A percentile compares a stretch with the other conserved stretches of the same genome.
Evolutionary conservation across 1,140 invertebrate species (phyloP).

Genomic region (Telenomus remus): DNA sequence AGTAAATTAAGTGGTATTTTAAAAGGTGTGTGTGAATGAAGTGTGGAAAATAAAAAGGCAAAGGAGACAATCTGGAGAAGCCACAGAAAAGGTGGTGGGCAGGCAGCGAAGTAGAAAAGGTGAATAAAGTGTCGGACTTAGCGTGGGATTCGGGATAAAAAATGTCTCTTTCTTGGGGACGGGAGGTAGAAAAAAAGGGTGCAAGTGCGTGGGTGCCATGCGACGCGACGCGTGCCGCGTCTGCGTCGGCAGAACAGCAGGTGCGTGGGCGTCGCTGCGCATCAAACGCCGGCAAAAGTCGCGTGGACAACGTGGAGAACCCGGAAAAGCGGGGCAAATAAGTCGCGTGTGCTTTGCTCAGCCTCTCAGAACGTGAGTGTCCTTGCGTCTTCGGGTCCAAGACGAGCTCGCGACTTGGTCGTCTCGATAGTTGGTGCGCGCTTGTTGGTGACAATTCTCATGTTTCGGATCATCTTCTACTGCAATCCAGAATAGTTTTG

Average conservation of each 20-base stretch:
- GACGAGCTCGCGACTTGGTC: background rate
- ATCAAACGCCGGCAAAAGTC: conserved; percentile 44
- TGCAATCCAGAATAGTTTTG: too few relatives aligned
- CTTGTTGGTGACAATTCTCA: too few relatives aligned
- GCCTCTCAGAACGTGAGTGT: conserved; percentile 28
- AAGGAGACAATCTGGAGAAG: too few relatives aligned
- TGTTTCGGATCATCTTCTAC: too few relatives aligned
- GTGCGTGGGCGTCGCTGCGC: conserved; percentile 57
- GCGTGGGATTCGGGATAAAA: conserved; percentile 1
- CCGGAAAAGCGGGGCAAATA: conserved; percentile 43
- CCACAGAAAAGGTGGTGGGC: too few relatives aligned
- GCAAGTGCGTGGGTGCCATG: conserved; percentile 3
- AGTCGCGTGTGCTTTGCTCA: conserved; percentile 20
- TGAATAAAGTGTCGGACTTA: too few relatives aligned
- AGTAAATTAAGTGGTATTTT: too few relatives aligned
- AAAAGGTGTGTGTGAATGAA: too few relatives aligned
- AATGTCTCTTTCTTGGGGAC: conserved; percentile 5
- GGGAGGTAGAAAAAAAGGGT: conserved; percentile 1
- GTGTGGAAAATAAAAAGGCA: too few relatives aligned
- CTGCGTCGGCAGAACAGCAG: conserved; percentile 42
- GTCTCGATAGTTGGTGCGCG: too few relatives aligned
- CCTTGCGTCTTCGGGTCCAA: conserved; percentile 24
- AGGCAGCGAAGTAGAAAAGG: too few relatives aligned
- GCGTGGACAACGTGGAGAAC: conserved; percentile 53
- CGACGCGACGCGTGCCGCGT: conserved; percentile 34